Conservation (phyloP, 2,888 invertebrate species). For the Microchrysa polita region DNA sequence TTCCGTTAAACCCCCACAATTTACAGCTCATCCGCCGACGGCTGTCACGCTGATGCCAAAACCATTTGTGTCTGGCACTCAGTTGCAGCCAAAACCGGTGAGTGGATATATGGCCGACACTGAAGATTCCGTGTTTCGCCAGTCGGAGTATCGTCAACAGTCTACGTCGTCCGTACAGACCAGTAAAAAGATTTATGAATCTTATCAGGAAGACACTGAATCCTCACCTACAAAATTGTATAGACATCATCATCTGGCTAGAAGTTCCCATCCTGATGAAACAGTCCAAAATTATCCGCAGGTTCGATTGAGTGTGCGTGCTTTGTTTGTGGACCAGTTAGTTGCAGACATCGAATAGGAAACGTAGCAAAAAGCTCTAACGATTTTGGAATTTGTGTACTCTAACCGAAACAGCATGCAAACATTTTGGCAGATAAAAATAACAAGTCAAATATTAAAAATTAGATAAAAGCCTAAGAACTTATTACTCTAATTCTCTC, state of each 20-base stretch:
- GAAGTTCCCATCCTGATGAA: conserved; percentile 53
- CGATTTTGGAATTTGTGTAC: conserved; percentile 3
- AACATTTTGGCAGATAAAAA: no score
- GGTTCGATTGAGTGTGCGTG: conserved; percentile 56
- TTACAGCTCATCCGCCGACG: conserved; percentile 65
- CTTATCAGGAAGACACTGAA: conserved; percentile 47
- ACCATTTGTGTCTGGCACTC: conserved; percentile 64
- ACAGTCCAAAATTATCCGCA: conserved; percentile 57
- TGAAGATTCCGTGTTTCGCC: conserved; percentile 69
- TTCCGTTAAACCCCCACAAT: conserved; percentile 67
- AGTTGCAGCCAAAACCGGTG: conserved; percentile 66
- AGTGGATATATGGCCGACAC: conserved; percentile 78
- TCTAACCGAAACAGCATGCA: not conserved
- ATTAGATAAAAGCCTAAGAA: no score
- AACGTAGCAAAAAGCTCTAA: no score
- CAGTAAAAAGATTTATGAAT: conserved; percentile 57
- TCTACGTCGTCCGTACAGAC: conserved; percentile 53
- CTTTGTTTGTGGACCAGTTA: conserved; percentile 15
- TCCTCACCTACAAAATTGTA: conserved; percentile 42
- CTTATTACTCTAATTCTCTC: no score
- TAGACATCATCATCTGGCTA: conserved; percentile 51
- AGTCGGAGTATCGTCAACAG: conserved; percentile 54
- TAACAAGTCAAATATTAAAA: no score
- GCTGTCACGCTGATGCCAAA: conserved; percentile 63
- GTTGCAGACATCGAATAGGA: not conserved